Evolutionary conservation across 1,140 invertebrate species (phyloP), one percentile per base, ranked within the genome.

Genomic region (Meloidogyne floridensis): DNA sequence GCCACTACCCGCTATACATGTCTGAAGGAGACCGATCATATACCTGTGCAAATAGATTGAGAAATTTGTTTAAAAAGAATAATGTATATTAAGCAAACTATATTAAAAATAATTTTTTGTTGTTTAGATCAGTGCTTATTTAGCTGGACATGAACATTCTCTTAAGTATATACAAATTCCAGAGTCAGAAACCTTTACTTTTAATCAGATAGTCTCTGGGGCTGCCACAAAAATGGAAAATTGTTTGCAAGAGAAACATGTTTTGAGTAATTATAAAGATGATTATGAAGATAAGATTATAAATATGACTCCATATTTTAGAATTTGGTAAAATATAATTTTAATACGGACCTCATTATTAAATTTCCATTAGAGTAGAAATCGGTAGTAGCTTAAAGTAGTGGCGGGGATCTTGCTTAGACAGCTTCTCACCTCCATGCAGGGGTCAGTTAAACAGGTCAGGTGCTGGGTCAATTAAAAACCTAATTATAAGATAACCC

Each of bases 71-170:
- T 15, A 1, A 4, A 9, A 3, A 47, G 0, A 5, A 79, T 51
- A n/a, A 47, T 2, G 11, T 15, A n/a, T n/a, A 59, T 15, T 59
- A 59, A 15, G 13, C 15, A 15, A 59, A n/a, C 15, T 56, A 13
- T 11, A 15, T 15, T 59, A 32, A 32, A 59, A 4, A 15, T 59
- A 59, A 59, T 15, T 59, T n/a, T 15, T 15, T 59, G 13, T 4
- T 59, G n/a, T 65, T 7, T n/a, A 65, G 59, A 18, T 74, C 11
- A 71, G 77, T 51, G 77, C 77, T 9, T 79, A 79, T 72, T 71
- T 79, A 13, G 59, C 77, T 51, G 77, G 77, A 69, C 77, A 79
- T 70, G 77, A 79, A 72, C 77, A 79, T 53, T 71, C 69, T 15
- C 18, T 79, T 69, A 79, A 79, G 20, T 10, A 79, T 51, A 53